Conservation (phyloP, 2,113 vertebrate species). For the Hippocampus zosterae region DNA sequence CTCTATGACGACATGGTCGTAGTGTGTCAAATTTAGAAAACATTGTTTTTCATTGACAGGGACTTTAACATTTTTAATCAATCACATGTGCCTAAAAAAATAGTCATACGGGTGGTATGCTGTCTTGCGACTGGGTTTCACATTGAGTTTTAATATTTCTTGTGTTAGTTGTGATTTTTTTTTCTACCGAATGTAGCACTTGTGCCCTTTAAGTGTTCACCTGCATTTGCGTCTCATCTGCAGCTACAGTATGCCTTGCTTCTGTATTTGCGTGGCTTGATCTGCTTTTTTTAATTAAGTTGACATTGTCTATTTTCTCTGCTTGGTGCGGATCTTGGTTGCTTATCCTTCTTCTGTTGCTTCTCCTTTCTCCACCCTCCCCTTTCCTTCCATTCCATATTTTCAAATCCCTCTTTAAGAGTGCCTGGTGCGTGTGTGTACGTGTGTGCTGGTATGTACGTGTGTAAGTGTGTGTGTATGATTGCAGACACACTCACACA, state of each 20-base stretch:
- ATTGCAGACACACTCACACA: conserved; percentile 9
- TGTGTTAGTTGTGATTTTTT: too few relatives aligned
- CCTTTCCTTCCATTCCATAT: conserved; percentile 46
- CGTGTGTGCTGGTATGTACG: conserved; percentile 28
- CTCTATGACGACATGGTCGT: too few relatives aligned
- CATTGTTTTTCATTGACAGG: too few relatives aligned
- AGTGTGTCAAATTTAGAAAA: too few relatives aligned
- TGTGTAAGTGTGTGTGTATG: conserved; percentile 19
- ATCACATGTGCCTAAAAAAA: neutral
- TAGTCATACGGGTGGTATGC: too few relatives aligned
- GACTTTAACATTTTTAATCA: neutral
- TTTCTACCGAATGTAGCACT: conserved; percentile 32
- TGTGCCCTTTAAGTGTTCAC: conserved; percentile 54
- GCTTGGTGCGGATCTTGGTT: conserved; percentile 23
- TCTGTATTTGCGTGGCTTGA: neutral
- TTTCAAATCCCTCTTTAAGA: conserved; percentile 63
- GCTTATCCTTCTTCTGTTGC: conserved; percentile 34
- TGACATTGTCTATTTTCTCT: conserved; percentile 17
- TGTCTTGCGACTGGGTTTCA: too few relatives aligned
- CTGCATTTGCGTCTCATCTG: conserved; percentile 50
- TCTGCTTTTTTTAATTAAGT: conserved; percentile 16
- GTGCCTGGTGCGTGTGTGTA: conserved; percentile 51
- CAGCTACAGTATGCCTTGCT: neutral
- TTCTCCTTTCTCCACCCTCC: conserved; percentile 41
- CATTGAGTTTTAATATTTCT: too few relatives aligned